A percentile compares a stretch with the other conserved stretches of the same genome.
Evolutionary conservation across 2,888 invertebrate genomes (phyloP).

Genomic region (Biston betularia): DNA sequence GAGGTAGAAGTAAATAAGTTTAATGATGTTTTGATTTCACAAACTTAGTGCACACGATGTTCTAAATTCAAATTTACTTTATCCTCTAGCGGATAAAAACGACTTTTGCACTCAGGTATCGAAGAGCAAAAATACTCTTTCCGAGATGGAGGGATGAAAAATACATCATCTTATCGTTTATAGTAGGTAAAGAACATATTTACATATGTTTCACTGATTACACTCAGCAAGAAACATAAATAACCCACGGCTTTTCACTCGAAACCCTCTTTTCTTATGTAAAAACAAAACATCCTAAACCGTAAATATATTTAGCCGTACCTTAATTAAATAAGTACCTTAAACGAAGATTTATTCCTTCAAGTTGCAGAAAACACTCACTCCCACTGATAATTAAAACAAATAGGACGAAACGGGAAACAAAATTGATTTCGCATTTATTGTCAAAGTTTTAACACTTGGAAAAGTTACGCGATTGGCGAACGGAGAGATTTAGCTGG

Average conservation of each 20-base stretch:
- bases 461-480: constrained; percentile 33
- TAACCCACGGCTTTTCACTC: not conserved
- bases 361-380: constrained; percentile 19
- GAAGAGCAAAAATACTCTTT: too few species aligned
- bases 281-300: constrained; percentile 1
- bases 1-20: too few species aligned
- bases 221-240: not conserved
- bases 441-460: constrained; percentile 7
- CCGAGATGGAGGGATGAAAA: too few species aligned
- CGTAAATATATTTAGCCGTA: not conserved
- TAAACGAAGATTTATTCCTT: constrained; percentile 31
- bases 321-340: constrained; percentile 33
- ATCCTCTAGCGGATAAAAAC: too few species aligned
- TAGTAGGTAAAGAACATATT: too few species aligned
- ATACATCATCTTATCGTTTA: too few species aligned
- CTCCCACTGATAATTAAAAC: constrained; percentile 20
- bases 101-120: too few species aligned
- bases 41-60: too few species aligned
- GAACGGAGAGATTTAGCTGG: constrained; percentile 21
- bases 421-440: not conserved
- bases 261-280: not conserved
- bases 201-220: too few species aligned
- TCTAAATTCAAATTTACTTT: too few species aligned
- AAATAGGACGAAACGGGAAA: not conserved
- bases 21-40: too few species aligned